phyloP scores from a whole-genome alignment of 1,140 invertebrate genomes.

The Drosophila busckii region DNA sequence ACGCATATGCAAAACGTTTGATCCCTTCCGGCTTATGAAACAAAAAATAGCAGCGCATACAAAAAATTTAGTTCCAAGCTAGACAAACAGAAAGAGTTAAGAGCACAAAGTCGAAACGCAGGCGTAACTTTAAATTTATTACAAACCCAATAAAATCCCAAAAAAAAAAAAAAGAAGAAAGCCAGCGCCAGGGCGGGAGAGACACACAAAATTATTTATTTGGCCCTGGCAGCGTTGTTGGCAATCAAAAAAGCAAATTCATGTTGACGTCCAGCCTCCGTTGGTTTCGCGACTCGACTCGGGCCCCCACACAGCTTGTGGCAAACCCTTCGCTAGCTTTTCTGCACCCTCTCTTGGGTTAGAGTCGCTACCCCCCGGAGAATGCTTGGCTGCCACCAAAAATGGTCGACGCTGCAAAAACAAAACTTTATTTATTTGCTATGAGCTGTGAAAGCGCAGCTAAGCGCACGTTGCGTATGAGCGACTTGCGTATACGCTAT shows the following conservation, averaged over 20 bases:
- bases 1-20: conserved; percentile 64
- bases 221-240: conserved; percentile 2
- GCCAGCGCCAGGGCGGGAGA: no score
- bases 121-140: conserved; percentile 60
- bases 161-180: no score
- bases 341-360: neutral
- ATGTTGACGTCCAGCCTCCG: neutral
- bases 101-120: neutral
- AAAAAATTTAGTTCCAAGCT: conserved; percentile 45
- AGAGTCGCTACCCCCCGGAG: neutral
- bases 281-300: neutral
- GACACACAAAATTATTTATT: conserved; percentile 70
- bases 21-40: conserved; percentile 71
- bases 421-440: conserved; percentile 50
- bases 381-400: conserved; percentile 1
- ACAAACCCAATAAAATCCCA: conserved; percentile 33
- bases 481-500: neutral
- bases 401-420: conserved; percentile 51
- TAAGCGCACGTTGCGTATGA: no score
- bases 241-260: conserved; percentile 29
- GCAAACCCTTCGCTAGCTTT: neutral
- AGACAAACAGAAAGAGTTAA: conserved; percentile 10
- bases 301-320: neutral
- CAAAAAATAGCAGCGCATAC: no score
- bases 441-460: conserved; percentile 5